phyloP scores from a whole-genome alignment of 2,797 vertebrate species.

The Brachyalestes nurse region DNA sequence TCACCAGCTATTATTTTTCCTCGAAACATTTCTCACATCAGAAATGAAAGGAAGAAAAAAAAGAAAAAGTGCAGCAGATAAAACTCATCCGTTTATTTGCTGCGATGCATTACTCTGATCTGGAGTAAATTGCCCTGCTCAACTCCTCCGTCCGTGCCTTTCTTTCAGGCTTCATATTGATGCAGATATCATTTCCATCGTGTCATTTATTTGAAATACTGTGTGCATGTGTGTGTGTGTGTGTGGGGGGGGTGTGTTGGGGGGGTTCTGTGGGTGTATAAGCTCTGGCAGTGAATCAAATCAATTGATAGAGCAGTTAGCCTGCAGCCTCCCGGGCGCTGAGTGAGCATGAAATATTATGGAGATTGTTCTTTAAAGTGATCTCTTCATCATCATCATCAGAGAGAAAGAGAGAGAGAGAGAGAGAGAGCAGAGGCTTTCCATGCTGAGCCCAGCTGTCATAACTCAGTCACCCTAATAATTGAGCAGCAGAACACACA shows the following conservation, averaged over 20 bases:
- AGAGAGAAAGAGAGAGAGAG: conserved; percentile 26
- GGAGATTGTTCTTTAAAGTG: conserved; percentile 99
- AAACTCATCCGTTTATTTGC: conserved; percentile 78
- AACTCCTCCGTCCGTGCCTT: conserved; percentile 91
- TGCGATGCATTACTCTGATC: conserved; percentile 87
- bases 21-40: conserved; percentile 70
- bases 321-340: conserved; percentile 86
- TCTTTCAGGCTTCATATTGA: conserved; percentile 99
- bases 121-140: conserved; percentile 92
- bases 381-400: conserved; percentile 98
- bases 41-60: conserved; percentile 48
- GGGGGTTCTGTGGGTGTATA: conserved; percentile 75
- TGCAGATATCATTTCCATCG: conserved; percentile 99
- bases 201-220: conserved; percentile 99
- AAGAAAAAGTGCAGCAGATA: conserved; percentile 68
- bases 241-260: conserved; percentile 23
- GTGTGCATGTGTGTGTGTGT: conserved; percentile 74
- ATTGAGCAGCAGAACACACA: conserved; percentile 74
- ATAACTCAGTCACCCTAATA: conserved; percentile 99
- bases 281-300: conserved; percentile 97
- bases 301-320: conserved; percentile 99
- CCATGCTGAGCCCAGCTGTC: conserved; percentile 92
- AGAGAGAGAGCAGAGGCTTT: conserved; percentile 21
- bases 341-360: conserved; percentile 99
- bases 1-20: conserved; percentile 72